These are phyloP conservation scores for Aphis craccivora DNA, from an alignment of 1,140 invertebrate genomes.

Conservation along the genomic window DNA sequence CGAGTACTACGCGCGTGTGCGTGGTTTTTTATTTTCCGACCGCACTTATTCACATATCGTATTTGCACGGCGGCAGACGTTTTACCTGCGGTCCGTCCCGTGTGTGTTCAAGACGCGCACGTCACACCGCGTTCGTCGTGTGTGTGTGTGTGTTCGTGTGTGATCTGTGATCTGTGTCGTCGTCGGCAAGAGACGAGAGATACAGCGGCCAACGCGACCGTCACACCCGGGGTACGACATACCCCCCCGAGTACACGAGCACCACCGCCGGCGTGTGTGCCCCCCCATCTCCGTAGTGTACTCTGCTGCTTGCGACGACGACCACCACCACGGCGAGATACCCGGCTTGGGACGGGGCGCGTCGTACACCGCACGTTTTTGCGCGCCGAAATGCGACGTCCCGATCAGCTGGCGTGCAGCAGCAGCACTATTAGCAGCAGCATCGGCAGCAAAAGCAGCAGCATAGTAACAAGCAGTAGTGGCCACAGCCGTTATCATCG, in stretches of 20 bases:
- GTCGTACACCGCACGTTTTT: background rate
- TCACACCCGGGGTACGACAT: background rate
- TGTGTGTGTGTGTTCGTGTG: background rate
- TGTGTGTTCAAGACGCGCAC: background rate
- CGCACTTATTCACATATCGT: background rate
- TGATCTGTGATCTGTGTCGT: no score
- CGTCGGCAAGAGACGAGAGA: background rate
- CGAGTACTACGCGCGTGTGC: background rate
- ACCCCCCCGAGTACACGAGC: background rate
- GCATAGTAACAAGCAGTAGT: background rate
- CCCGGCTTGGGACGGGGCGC: background rate
- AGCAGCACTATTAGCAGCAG: background rate
- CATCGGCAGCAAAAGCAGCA: background rate
- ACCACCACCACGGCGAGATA: background rate
- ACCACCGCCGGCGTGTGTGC: no score
- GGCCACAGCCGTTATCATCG: background rate
- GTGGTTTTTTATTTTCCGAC: background rate
- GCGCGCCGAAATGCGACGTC: constrained; percentile 43
- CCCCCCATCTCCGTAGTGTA: background rate
- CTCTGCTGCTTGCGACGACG: no score
- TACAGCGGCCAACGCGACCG: background rate
- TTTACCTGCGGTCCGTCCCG: background rate
- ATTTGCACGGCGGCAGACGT: background rate
- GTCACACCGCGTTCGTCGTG: constrained; percentile 1
- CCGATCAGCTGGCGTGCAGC: constrained; percentile 35